Conservation (phyloP, 2,797 vertebrate genomes). For the Ctenosaura bakeri region DNA sequence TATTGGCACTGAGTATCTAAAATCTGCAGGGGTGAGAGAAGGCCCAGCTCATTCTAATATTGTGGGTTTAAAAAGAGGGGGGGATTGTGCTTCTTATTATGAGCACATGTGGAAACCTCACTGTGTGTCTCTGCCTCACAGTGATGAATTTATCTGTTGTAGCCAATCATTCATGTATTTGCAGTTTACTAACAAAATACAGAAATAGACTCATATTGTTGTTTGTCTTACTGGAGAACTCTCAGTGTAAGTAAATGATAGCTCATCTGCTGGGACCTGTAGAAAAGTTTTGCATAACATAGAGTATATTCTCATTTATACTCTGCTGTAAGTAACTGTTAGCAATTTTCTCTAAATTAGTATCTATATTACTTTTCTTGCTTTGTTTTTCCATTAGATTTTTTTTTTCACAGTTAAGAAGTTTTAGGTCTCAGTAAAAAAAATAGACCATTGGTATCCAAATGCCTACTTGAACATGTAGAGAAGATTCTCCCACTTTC, state of each 20-base stretch:
- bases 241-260: background rate
- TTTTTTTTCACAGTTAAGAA: background rate
- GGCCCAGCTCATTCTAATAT: constrained; percentile 20
- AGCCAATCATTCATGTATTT: background rate
- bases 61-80: background rate
- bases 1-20: background rate
- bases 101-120: background rate
- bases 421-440: background rate
- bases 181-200: constrained; percentile 29
- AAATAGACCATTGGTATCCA: background rate
- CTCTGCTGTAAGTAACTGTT: background rate
- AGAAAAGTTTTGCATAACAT: constrained; percentile 1
- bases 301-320: background rate
- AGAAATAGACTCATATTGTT: background rate
- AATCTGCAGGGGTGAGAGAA: background rate
- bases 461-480: too few species aligned
- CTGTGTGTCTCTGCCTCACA: constrained; percentile 8
- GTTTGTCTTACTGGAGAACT: constrained; percentile 32
- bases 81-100: background rate
- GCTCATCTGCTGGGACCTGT: accelerated
- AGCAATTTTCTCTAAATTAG: background rate
- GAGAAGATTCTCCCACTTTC: too few species aligned
- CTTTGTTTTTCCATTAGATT: background rate
- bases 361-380: background rate
- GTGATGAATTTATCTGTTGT: constrained; percentile 39